A percentile compares a stretch with the other conserved stretches of the same genome.
phyloP scores from a whole-genome alignment of 2,113 vertebrate genomes.

The Hippocampus barbouri region DNA sequence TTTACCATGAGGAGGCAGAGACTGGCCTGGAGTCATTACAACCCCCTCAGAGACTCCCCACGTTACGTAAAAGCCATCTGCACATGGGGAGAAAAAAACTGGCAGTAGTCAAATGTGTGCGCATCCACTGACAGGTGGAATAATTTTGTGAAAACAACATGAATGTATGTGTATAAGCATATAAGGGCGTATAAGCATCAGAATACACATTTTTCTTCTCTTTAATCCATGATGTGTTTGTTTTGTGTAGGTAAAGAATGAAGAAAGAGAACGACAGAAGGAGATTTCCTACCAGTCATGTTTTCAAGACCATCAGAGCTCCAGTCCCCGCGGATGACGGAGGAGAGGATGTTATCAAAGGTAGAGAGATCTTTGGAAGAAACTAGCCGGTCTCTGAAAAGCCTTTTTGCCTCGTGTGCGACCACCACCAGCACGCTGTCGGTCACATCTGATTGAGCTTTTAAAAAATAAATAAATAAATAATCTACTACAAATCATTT shows the following conservation, averaged over 20 bases:
- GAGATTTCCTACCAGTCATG: constrained; percentile 78
- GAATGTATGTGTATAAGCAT: not conserved
- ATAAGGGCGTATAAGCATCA: not conserved
- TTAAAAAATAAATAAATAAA: constrained; percentile 17
- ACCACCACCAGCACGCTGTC: constrained; percentile 88
- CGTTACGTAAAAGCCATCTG: constrained; percentile 90
- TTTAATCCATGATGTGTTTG: not conserved
- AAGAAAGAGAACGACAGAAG: not conserved
- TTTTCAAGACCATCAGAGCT: constrained; percentile 83
- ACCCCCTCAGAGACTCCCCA: constrained; percentile 80
- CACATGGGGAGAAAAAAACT: constrained; percentile 12
- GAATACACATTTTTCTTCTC: not conserved
- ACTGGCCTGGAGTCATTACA: constrained; percentile 73
- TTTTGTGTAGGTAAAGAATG: not conserved
- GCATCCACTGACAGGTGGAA: not conserved
- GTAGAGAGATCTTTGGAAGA: constrained; percentile 78
- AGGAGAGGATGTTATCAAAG: constrained; percentile 87
- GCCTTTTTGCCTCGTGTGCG: constrained; percentile 83
- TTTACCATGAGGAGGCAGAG: constrained; percentile 85
- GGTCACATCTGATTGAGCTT: constrained; percentile 77
- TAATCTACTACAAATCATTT: no score
- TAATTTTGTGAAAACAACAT: not conserved
- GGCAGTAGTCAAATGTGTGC: not conserved
- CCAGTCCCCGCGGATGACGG: constrained; percentile 88
- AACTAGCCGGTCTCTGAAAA: constrained; percentile 93